These are phyloP conservation scores for Pygmarrhopalites habei DNA, from an alignment of 1,140 invertebrate genomes.

Conservation along the genomic window DNA sequence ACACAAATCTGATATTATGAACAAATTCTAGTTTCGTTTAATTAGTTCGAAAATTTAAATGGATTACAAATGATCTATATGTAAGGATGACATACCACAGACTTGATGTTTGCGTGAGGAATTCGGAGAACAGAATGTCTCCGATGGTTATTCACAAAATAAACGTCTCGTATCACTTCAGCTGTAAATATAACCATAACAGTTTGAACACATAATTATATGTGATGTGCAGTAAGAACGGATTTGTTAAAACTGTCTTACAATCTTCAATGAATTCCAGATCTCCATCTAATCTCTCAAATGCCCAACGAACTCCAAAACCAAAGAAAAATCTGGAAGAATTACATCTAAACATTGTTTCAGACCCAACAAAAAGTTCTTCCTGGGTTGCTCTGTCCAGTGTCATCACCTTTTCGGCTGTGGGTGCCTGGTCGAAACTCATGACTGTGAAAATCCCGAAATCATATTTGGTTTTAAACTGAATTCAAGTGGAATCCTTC, in stretches of 20 bases:
- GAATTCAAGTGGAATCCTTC: not conserved
- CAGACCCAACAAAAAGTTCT: constrained; percentile 17
- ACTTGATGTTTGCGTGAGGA: constrained; percentile 23
- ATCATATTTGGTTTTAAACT: no score
- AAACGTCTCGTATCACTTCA: constrained; percentile 18
- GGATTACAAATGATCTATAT: no score
- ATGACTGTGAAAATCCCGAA: no score
- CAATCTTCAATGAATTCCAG: constrained; percentile 29
- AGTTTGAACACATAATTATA: not conserved
- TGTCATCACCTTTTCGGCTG: constrained; percentile 22
- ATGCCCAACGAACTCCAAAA: constrained; percentile 28
- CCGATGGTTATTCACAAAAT: constrained; percentile 14
- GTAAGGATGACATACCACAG: no score
- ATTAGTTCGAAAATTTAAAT: no score
- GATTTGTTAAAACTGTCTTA: constrained; percentile 11
- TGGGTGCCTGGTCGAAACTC: constrained; percentile 25
- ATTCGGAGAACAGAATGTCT: constrained; percentile 20
- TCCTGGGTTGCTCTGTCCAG: constrained; percentile 7
- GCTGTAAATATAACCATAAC: constrained; percentile 3
- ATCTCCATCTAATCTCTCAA: constrained; percentile 22
- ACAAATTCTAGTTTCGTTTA: no score
- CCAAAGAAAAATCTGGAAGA: constrained; percentile 26
- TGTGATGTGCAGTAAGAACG: not conserved
- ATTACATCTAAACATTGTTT: constrained; percentile 28
- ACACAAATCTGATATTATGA: no score